Evolutionary conservation across 2,888 invertebrate species (phyloP).

Genomic region (Phrixothrix hirtus): DNA sequence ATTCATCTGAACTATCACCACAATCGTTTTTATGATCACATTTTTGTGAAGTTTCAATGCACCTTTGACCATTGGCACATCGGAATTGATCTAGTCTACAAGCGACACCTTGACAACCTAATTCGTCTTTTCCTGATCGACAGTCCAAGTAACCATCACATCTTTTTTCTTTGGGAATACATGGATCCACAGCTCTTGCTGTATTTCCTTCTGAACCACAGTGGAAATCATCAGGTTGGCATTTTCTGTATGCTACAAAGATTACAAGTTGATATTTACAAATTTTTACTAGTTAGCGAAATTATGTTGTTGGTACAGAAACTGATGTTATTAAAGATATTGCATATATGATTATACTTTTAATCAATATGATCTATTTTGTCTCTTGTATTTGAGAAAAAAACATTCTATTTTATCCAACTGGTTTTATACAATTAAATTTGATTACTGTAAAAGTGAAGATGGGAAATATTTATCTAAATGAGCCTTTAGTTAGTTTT

Average conservation of each 20-base stretch:
- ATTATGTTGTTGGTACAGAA: not conserved
- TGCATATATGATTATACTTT: no score
- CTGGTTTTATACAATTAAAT: no score
- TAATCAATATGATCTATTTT: no score
- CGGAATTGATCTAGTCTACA: constrained; percentile 86
- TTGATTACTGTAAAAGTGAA: no score
- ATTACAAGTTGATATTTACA: not conserved
- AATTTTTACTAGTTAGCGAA: not conserved
- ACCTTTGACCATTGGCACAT: constrained; percentile 78
- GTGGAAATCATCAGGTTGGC: constrained; percentile 84
- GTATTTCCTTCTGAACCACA: constrained; percentile 72
- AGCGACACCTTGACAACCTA: constrained; percentile 69
- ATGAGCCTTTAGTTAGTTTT: no score
- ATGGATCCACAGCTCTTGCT: constrained; percentile 69
- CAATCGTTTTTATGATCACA: constrained; percentile 92
- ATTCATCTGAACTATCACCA: constrained; percentile 88
- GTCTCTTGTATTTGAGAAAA: no score
- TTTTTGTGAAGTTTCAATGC: constrained; percentile 74
- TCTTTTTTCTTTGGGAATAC: constrained; percentile 84
- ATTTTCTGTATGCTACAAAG: constrained; percentile 81
- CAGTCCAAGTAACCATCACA: constrained; percentile 93
- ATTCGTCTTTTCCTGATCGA: constrained; percentile 80
- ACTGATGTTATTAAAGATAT: no score
- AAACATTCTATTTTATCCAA: no score
- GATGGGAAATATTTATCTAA: no score